Percentiles rank a stretch among this genome's conserved stretches.
Evolutionary conservation across 2,113 vertebrate genomes (phyloP).

Genomic region (Gopherus flavomarginatus): DNA sequence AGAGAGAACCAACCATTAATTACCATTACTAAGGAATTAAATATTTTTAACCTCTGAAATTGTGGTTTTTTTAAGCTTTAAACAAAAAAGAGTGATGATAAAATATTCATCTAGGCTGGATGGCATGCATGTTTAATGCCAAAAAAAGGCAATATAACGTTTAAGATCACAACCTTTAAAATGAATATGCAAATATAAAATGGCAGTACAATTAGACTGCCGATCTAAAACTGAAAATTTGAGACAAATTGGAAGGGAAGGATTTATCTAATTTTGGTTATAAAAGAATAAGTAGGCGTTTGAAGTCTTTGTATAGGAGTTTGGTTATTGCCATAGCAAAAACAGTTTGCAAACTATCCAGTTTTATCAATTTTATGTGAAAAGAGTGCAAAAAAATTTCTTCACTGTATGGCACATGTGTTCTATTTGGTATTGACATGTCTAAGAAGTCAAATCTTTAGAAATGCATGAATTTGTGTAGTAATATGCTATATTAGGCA

Average conservation of each 20-base stretch:
- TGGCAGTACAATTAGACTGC: background rate
- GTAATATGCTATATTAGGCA: background rate
- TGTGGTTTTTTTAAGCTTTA: background rate
- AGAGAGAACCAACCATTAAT: conserved; percentile 36
- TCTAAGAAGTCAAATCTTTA: background rate
- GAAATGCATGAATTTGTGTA: background rate
- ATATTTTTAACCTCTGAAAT: conserved; percentile 5
- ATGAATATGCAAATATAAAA: background rate
- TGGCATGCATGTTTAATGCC: background rate
- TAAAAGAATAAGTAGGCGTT: background rate
- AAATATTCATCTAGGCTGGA: background rate
- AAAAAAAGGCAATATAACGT: background rate
- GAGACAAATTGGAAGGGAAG: background rate
- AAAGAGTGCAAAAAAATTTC: background rate
- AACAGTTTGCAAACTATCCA: background rate
- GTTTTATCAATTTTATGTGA: background rate
- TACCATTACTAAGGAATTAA: conserved; percentile 37
- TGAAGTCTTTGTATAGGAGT: background rate
- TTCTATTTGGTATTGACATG: background rate
- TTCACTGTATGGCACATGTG: background rate
- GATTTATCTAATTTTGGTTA: background rate
- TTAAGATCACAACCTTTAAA: background rate
- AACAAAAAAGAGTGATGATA: background rate
- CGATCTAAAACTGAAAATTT: background rate
- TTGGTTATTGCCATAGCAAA: background rate